Evolutionary conservation across 2,113 vertebrate genomes (phyloP).

Genomic region (Pseudopodoces humilis): DNA sequence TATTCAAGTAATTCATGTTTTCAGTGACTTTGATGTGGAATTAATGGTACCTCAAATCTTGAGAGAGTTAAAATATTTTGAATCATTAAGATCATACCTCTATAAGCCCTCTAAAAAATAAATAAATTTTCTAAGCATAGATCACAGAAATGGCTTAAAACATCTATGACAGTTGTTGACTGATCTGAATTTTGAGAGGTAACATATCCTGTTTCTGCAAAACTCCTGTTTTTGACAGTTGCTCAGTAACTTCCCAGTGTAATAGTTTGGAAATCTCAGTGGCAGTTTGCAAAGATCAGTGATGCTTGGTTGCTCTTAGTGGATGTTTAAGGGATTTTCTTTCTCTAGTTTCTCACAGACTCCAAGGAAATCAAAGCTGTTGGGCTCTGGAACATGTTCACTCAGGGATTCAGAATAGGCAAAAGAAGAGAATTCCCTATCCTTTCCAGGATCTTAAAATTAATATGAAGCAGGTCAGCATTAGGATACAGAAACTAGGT

Average conservation of each 20-base stretch:
- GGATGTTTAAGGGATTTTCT: neutral
- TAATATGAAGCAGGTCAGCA: neutral
- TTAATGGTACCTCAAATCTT: neutral
- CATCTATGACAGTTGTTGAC: neutral
- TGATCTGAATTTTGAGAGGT: neutral
- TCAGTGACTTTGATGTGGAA: neutral
- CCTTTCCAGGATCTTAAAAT: neutral
- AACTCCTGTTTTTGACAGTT: neutral
- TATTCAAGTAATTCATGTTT: neutral
- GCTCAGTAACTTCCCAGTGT: neutral
- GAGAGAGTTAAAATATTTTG: neutral
- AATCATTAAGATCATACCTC: neutral
- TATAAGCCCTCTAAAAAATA: neutral
- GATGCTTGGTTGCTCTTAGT: neutral
- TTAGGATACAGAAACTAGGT: neutral
- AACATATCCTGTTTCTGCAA: neutral
- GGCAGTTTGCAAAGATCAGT: neutral
- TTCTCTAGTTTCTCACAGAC: neutral
- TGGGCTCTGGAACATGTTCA: neutral
- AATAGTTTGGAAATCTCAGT: neutral
- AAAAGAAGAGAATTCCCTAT: neutral
- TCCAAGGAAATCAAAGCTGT: neutral
- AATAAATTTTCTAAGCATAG: neutral
- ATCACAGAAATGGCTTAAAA: neutral
- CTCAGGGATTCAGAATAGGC: neutral